Evolutionary conservation across 2,888 invertebrate genomes (phyloP).

Genomic region (Odontothrips loti): DNA sequence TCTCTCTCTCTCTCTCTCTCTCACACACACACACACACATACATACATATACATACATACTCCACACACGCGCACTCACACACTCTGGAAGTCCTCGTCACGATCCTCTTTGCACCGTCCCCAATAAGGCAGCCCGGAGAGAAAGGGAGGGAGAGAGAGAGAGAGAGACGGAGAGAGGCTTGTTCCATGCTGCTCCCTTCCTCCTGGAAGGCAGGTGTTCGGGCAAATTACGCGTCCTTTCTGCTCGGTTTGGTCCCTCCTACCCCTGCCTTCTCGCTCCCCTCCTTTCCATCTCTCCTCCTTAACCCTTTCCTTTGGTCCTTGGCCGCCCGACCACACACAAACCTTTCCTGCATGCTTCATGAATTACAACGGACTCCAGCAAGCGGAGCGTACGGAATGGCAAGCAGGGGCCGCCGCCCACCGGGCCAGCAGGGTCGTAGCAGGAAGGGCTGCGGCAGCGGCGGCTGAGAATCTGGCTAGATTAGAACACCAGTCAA

Average conservation of each 20-base stretch:
- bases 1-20: too few species aligned
- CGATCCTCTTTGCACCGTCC: too few species aligned
- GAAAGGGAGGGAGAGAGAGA: too few species aligned
- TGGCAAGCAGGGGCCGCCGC: not conserved
- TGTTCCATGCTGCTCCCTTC: too few species aligned
- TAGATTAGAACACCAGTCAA: too few species aligned
- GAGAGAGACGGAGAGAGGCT: too few species aligned
- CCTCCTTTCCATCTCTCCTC: not conserved
- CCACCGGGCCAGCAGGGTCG: not conserved
- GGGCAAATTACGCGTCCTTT: not conserved
- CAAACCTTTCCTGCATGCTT: slow-evolving; percentile 26
- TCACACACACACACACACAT: too few species aligned
- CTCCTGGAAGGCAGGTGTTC: not conserved
- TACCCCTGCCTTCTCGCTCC: not conserved
- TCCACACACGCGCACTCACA: too few species aligned
- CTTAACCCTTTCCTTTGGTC: not conserved
- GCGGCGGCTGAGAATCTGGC: too few species aligned
- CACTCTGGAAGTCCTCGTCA: too few species aligned
- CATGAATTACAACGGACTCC: slow-evolving; percentile 23
- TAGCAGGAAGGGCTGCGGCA: not conserved
- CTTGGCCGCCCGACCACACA: not conserved
- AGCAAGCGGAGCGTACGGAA: not conserved
- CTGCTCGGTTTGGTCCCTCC: not conserved
- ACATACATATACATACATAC: too few species aligned
- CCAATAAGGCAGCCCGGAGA: too few species aligned